Base-by-base conservation (phyloP, 2,113 vertebrate species). In the Haemorhous mexicanus region DNA sequence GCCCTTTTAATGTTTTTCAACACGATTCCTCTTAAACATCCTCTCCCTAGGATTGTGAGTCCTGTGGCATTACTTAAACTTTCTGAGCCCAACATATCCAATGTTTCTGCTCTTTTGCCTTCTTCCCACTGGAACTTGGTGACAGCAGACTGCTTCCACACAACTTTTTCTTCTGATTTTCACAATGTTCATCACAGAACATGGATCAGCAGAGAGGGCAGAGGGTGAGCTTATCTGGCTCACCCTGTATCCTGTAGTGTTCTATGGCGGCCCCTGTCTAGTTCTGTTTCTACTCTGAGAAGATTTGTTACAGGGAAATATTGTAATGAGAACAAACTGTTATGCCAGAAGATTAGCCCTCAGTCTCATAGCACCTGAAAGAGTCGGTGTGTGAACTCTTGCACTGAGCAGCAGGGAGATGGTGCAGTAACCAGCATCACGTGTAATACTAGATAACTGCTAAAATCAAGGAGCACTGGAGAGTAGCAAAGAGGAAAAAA, bases 321-420 rank as follows among this genome's bases (percentile, higher is more conserved):
- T 23, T 92, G 63, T 75, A 72, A 89, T 72, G 41, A 64, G 47
- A 75, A 78, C 32, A 88, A 87, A 89, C 15, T 21, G 26, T 64
- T 56, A 30, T 87, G 72, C 69, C 69, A 93, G 76, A 74, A 79
- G 62, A 92, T 88, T 92, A 53, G 59, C 85, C 91, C 92, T 93
- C 86, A 74, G 2, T 68, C 50, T 68, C 52, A 27, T 8, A 72
- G 75, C 24, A 66, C 35, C 70, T 87, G 66, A 88, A 95, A 77
- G 72, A 87, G 81, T 81, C 52, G 87, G 44, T 52, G 47, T 44
- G 75, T 62, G 80, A 78, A 32, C 30, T 58, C 78, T 43, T 62
- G 47, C 32, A 58, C 72, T 69, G 70, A 90, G 73, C 77, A 90
- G 63, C 41, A 73, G 53, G 68, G 41, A 69, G 49, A 84, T 47